Percentiles rank a stretch among this genome's conserved stretches.
These are phyloP conservation scores for Euborellia annulipes DNA, from an alignment of 1,140 invertebrate genomes.

Conservation along the genomic window DNA sequence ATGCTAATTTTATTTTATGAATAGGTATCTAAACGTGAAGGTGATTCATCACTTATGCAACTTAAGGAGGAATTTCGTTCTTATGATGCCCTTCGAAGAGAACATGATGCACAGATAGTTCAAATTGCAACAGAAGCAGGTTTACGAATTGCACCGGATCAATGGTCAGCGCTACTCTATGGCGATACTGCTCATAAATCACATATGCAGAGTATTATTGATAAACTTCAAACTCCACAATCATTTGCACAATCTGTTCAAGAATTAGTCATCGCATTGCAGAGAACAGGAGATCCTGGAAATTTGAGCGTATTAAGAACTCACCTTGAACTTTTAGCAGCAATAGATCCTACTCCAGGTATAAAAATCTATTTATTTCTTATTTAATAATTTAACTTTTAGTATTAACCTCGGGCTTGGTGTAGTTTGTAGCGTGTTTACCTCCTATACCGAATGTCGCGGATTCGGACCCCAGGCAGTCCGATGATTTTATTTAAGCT, in stretches of 20 bases:
- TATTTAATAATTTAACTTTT: too few relatives aligned
- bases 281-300: constrained; percentile 78
- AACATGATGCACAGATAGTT: constrained; percentile 97
- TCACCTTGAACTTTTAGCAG: constrained; percentile 71
- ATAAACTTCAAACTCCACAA: constrained; percentile 82
- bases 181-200: constrained; percentile 91
- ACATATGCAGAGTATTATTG: constrained; percentile 98
- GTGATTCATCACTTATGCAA: constrained; percentile 97
- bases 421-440: too few relatives aligned
- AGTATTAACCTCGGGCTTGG: too few relatives aligned
- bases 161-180: constrained; percentile 93
- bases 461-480: too few relatives aligned
- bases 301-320: constrained; percentile 58
- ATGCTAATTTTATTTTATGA: constrained; percentile 9
- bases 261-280: constrained; percentile 80
- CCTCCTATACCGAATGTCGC: too few relatives aligned
- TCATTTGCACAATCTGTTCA: constrained; percentile 81
- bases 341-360: constrained; percentile 68
- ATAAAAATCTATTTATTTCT: too few relatives aligned
- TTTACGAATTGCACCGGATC: constrained; percentile 89
- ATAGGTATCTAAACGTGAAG: constrained; percentile 89
- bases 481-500: too few relatives aligned
- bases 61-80: constrained; percentile 93
- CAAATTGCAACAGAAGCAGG: constrained; percentile 96
- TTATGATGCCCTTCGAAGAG: constrained; percentile 80